These are phyloP conservation scores for Orchestia grillus DNA, from an alignment of 1,140 invertebrate genomes.

Conservation along the genomic window DNA sequence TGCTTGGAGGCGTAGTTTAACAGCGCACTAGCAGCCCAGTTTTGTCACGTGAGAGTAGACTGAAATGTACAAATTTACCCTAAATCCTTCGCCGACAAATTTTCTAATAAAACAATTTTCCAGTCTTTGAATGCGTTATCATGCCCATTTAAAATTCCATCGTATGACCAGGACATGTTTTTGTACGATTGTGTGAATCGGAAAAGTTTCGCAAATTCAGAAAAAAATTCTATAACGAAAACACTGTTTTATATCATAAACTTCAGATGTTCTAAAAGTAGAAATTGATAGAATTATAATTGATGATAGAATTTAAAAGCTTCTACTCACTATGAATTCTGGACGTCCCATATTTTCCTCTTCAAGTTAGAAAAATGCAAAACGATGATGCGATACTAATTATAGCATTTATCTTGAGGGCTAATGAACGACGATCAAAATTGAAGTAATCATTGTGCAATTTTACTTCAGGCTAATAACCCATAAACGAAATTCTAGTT, in stretches of 20 bases:
- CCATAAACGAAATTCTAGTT: no score
- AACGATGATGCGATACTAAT: no score
- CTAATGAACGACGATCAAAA: no score
- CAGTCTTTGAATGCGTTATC: background rate
- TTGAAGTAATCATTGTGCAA: no score
- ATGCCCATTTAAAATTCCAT: background rate
- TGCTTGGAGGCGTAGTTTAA: background rate
- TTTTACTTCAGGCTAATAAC: no score
- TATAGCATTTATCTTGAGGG: no score
- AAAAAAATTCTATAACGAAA: background rate
- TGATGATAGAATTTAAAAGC: background rate
- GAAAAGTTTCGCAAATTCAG: background rate
- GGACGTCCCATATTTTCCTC: no score
- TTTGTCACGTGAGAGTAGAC: background rate
- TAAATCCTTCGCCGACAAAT: background rate
- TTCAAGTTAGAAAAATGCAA: no score
- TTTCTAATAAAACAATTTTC: background rate
- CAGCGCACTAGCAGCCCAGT: background rate
- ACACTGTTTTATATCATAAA: background rate
- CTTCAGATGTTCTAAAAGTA: background rate
- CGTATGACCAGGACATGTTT: background rate
- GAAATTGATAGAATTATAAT: background rate
- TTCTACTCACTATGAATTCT: no score
- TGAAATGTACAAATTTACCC: background rate
- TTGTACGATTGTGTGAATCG: background rate